Base-by-base conservation (phyloP, 2,888 invertebrate species). In the Eupithecia abbreviata region DNA sequence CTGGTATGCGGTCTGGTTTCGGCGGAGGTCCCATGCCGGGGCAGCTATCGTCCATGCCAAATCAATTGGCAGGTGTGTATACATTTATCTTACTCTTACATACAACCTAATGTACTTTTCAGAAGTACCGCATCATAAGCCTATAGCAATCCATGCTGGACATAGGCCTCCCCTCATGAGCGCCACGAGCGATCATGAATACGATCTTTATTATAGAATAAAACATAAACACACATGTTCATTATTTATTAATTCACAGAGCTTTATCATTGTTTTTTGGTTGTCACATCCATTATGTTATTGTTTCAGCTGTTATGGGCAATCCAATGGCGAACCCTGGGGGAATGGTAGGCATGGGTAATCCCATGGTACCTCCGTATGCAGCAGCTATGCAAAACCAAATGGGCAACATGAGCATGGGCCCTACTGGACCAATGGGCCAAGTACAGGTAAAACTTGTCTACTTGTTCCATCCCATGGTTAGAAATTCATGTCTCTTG, bases 1-100 rank as follows among this genome's bases (percentile, higher is more conserved):
- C 95, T 18, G 92, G 95, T 2, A 96, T 97, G 96, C 91, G 97
- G 77, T 94, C 95, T 43, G 97, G 96, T 77, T 97, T 96, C 84
- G 96, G 96, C 30, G 94, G 95, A 2, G 96, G 96, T 2, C 93
- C 95, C 0, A 94, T 95, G 95, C 90, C 93, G 58, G 89, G 89
- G 7, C 96, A 96, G 86, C 96, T 97, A 95, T 96, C 95, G 78
- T 87, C 92, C 13, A 96, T 96, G 88, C 95, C 96, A 10, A 96
- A 96, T 80, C 95, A 96, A 81, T 93, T 97, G 82, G 86, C 92
- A 92, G 96, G 96, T 87, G 88, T 82, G 71, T 62, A 51, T 30
- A 30, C 30, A 30, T 30, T 30, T 30, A 30, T 30, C 30, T 30
- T 30, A 30, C 30, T 72, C n/a, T 55, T 73, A 3, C 30, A 18